phyloP scores from a whole-genome alignment of 1,140 invertebrate species.

The Diachasmimorpha longicaudata region DNA sequence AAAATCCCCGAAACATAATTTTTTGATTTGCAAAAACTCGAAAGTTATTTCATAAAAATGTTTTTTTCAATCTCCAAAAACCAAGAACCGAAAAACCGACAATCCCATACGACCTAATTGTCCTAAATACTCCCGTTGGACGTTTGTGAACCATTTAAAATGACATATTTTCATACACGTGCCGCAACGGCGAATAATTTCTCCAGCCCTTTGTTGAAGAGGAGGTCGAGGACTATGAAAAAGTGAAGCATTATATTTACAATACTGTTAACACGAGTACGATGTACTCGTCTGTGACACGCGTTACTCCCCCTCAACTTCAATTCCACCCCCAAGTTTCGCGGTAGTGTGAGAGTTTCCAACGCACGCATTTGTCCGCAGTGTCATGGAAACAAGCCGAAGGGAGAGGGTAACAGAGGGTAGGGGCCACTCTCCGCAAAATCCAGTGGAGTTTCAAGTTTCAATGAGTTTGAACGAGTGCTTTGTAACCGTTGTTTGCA shows the following conservation, averaged over 20 bases:
- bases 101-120: no score
- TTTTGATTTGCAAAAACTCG: not conserved
- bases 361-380: not conserved
- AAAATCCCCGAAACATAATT: not conserved
- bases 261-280: not conserved
- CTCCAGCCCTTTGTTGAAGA: no score
- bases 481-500: constrained; percentile 15
- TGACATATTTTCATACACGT: no score
- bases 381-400: constrained; percentile 17
- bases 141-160: no score
- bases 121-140: no score
- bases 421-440: not conserved
- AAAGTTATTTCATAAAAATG: no score
- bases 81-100: no score
- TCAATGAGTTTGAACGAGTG: constrained; percentile 25
- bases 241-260: not conserved
- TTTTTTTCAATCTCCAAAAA: no score
- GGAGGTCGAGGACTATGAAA: not conserved
- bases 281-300: not conserved
- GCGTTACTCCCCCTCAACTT: not conserved
- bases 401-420: not conserved
- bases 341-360: not conserved
- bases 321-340: not conserved
- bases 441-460: constrained; percentile 16
- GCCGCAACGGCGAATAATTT: no score